Conservation (phyloP, 1,140 invertebrate genomes). For the Macrostomum lignano region DNA sequence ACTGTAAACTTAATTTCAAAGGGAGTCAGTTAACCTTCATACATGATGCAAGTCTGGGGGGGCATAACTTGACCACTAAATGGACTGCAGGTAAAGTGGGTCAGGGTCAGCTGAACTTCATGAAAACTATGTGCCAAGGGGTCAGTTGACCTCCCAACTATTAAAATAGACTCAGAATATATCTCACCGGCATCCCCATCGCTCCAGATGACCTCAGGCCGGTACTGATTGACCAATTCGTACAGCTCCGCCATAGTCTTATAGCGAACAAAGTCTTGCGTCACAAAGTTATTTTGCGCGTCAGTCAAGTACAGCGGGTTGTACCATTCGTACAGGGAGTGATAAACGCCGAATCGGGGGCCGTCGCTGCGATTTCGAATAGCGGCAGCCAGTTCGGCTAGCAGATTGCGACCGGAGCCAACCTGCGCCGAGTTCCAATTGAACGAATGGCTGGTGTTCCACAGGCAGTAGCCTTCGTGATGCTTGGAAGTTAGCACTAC, state of each 20-base stretch:
- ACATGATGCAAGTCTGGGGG: too few species aligned
- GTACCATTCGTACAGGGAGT: conserved; percentile 65
- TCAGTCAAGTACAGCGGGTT: conserved; percentile 51
- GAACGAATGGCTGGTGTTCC: conserved; percentile 16
- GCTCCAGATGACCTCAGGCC: conserved; percentile 68
- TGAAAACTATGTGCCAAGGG: too few species aligned
- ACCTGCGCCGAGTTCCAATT: conserved; percentile 22
- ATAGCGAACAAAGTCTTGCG: conserved; percentile 30
- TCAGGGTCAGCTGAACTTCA: too few species aligned
- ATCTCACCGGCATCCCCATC: conserved; percentile 39
- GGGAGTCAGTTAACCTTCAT: too few species aligned
- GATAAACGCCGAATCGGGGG: conserved; percentile 56
- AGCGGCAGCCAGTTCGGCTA: conserved; percentile 34
- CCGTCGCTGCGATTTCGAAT: conserved; percentile 36
- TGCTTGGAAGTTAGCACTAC: conserved; percentile 21
- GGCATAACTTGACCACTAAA: too few species aligned
- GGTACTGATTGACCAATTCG: conserved; percentile 39
- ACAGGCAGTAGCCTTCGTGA: conserved; percentile 21
- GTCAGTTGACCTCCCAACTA: too few species aligned
- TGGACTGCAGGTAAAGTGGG: too few species aligned
- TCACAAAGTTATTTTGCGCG: conserved; percentile 36
- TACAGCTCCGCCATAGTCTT: conserved; percentile 30
- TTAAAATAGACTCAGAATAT: conserved; percentile 15
- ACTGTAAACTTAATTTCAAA: too few species aligned
- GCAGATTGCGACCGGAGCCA: conserved; percentile 17